Evolutionary conservation across 2,888 invertebrate genomes (phyloP), one percentile per base, ranked within the genome.

Genomic region (Drosophila rellima): DNA sequence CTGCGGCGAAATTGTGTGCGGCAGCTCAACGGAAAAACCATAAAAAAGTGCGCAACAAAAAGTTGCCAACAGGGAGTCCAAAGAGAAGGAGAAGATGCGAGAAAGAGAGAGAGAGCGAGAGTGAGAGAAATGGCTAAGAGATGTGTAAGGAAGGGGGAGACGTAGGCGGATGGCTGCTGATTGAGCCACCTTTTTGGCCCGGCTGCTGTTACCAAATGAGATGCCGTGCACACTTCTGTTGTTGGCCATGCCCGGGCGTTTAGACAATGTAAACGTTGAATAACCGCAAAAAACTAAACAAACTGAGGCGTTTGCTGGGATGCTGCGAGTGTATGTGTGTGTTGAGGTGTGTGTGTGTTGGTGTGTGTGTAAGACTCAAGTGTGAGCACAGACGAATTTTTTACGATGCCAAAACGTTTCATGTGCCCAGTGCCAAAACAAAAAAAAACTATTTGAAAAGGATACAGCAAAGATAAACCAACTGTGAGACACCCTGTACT

Each of bases 201-300:
- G 42, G 56, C 57, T 59, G 42, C 29, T 45, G 62, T 57, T 70
- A 69, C 67, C 76, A 78, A 79, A 75, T 75, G 74, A 77, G 74
- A 77, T 77, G 48, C 61, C 68, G 61, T 66, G 18, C 39, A 33
- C 39, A 70, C 55, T 50, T 17, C 1, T 59, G 39, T 69, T 80
- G 71, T 81, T 82, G 72, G 84, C 74, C 78, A 50, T 66, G 72
- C 80, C 75, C 82, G 78, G 74, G 67, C 78, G 84, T 82, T 88
- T 80, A 86, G 84, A 88, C 88, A 88, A 88, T 85, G 85, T 85
- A 88, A 88, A 88, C 83, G 87, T 64, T 52, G 66, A 61, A 70
- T 73, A 78, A 75, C 73, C 74, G 63, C 75, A 85, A 88, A 82
- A 80, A 87, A 84, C 74, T 74, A 84, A 87, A 80, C 78, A 89